Percentiles rank a stretch among this genome's conserved stretches.
phyloP scores from a whole-genome alignment of 2,113 vertebrate species.

The Oncorhynchus clarkii region DNA sequence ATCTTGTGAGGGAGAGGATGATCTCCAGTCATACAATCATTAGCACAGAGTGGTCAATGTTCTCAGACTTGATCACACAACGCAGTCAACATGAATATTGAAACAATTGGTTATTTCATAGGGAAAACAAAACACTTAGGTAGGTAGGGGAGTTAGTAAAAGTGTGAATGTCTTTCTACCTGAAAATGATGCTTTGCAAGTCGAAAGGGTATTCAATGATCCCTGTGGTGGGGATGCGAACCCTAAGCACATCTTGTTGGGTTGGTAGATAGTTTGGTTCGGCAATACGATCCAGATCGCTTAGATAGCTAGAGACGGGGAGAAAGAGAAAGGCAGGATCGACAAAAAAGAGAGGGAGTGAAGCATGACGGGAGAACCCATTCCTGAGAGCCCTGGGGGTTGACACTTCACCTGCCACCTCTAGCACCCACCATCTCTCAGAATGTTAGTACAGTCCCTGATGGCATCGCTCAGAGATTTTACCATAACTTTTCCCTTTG shows the following conservation, averaged over 20 bases:
- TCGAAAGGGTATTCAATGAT: conserved; percentile 99
- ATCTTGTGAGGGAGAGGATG: background rate
- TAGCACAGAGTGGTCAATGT: background rate
- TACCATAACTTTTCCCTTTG: background rate
- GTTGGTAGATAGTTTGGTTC: conserved; percentile 92
- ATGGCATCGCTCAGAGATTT: conserved; percentile 53
- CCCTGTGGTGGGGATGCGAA: conserved; percentile 95
- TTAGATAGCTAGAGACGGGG: conserved; percentile 85
- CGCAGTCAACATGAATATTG: background rate
- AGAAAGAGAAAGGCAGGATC: conserved; percentile 20
- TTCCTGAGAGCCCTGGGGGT: conserved; percentile 5
- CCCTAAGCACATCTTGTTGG: conserved; percentile 96
- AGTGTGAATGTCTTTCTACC: conserved; percentile 73
- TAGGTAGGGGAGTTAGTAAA: conserved; percentile 30
- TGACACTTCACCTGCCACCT: background rate
- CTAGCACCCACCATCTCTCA: conserved; percentile 22
- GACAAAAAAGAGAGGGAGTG: conserved; percentile 53
- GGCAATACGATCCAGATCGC: conserved; percentile 93
- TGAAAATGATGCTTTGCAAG: conserved; percentile 99
- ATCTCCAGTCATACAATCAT: background rate
- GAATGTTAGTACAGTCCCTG: conserved; percentile 46
- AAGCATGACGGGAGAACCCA: conserved; percentile 49
- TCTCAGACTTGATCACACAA: background rate
- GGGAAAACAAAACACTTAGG: background rate
- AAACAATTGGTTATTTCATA: background rate